phyloP scores from a whole-genome alignment of 2,888 invertebrate species.

The Agrochola macilenta region DNA sequence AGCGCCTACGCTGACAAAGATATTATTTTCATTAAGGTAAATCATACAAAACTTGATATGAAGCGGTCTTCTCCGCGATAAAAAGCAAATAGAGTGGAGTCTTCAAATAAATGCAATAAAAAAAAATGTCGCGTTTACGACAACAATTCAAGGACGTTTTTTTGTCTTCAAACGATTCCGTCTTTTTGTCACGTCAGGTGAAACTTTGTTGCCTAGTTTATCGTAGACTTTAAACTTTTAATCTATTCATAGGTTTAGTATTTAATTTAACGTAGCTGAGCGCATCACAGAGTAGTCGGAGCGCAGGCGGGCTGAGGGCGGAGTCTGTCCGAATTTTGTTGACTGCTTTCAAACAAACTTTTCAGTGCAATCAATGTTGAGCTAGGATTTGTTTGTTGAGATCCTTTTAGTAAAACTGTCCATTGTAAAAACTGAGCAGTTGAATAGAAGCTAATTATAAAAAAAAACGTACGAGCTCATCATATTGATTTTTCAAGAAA shows the following conservation, averaged over 20 bases:
- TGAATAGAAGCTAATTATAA: not conserved
- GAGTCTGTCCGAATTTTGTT: conserved; percentile 3
- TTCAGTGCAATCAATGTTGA: conserved; percentile 1
- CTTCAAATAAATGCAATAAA: conserved; percentile 3
- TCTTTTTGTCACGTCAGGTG: not conserved
- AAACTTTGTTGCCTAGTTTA: not conserved
- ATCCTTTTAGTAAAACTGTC: conserved; percentile 1
- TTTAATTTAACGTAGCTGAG: not conserved
- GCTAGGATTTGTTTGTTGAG: not conserved
- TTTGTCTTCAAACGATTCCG: not conserved
- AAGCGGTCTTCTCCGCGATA: not conserved
- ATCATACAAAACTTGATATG: not conserved
- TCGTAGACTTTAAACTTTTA: not conserved
- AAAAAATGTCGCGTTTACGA: not conserved
- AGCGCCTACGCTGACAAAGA: not conserved
- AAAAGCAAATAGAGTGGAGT: not conserved
- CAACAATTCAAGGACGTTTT: not conserved
- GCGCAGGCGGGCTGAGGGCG: conserved; percentile 16
- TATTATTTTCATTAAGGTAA: not conserved
- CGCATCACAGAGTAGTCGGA: conserved; percentile 5
- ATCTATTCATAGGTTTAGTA: not conserved
- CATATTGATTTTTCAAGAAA: not conserved
- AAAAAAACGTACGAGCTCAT: not conserved
- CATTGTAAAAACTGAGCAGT: not conserved
- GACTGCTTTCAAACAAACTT: not conserved